phyloP scores from a whole-genome alignment of 2,113 vertebrate genomes.

The Leiothrix lutea region DNA sequence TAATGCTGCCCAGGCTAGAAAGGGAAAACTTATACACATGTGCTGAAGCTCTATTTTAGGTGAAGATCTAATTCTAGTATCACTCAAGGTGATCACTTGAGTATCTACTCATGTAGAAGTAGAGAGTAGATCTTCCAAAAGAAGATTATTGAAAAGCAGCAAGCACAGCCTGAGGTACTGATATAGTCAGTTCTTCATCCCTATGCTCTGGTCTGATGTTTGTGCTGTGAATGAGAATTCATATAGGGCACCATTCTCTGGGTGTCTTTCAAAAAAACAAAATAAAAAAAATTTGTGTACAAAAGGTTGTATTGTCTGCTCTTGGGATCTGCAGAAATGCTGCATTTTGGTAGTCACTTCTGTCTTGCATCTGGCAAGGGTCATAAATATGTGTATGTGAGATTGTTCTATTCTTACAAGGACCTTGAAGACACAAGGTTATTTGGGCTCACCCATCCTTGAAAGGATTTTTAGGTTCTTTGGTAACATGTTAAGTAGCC shows the following conservation, averaged over 20 bases:
- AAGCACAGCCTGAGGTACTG: neutral
- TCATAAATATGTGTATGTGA: neutral
- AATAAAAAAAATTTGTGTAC: neutral
- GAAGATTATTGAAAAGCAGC: neutral
- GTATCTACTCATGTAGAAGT: neutral
- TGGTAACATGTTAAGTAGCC: neutral
- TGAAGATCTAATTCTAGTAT: neutral
- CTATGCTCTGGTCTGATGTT: neutral
- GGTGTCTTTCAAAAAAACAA: neutral
- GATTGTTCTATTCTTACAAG: neutral
- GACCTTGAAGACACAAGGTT: neutral
- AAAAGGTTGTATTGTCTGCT: neutral
- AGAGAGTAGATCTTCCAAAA: neutral
- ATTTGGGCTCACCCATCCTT: neutral
- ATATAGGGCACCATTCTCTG: neutral
- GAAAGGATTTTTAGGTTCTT: neutral
- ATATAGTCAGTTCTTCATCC: neutral
- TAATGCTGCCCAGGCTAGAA: neutral
- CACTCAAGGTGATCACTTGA: neutral
- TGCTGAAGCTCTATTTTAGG: neutral
- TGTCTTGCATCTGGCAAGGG: neutral
- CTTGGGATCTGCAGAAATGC: neutral
- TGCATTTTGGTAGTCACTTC: neutral
- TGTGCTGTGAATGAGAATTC: neutral
- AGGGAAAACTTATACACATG: accelerated